A percentile compares a stretch with the other conserved stretches of the same genome.
Conservation (phyloP, 2,797 vertebrate species). For the Platyrinchus mystaceus region DNA sequence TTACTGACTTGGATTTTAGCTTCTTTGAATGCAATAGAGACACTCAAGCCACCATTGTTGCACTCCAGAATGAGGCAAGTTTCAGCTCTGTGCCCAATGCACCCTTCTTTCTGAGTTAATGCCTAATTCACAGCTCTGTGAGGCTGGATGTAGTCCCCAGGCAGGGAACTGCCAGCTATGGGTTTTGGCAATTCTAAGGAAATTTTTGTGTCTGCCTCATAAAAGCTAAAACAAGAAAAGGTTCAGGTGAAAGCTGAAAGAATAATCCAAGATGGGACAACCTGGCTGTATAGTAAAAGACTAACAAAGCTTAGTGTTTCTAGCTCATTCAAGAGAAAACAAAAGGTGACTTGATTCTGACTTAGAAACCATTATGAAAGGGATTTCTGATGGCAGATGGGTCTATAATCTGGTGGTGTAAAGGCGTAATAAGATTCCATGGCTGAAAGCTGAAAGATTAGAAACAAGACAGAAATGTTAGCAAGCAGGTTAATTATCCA, state of each 20-base stretch:
- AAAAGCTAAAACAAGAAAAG: not conserved
- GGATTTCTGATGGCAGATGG: slow-evolving; percentile 17
- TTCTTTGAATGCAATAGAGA: not conserved
- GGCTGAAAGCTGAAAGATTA: slow-evolving; percentile 29
- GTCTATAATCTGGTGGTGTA: not conserved
- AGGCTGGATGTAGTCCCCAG: not conserved
- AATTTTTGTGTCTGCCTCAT: not conserved
- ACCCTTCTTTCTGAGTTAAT: not conserved
- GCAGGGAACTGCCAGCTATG: not conserved
- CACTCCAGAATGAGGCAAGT: not conserved
- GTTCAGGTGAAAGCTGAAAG: not conserved
- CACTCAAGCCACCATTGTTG: not conserved
- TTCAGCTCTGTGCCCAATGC: not conserved
- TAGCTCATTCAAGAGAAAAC: not conserved
- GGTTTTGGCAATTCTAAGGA: not conserved
- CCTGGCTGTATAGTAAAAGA: not conserved
- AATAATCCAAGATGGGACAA: not conserved
- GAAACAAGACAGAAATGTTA: slow-evolving; percentile 11
- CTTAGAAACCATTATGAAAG: not conserved
- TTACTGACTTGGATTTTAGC: not conserved
- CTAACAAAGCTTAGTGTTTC: not conserved
- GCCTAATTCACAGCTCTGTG: not conserved
- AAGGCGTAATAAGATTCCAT: not conserved
- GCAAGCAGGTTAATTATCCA: not conserved
- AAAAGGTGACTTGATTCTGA: not conserved